Evolutionary conservation across 2,888 invertebrate species (phyloP), one percentile per base, ranked within the genome.

Genomic region (Tetragonisca angustula): DNA sequence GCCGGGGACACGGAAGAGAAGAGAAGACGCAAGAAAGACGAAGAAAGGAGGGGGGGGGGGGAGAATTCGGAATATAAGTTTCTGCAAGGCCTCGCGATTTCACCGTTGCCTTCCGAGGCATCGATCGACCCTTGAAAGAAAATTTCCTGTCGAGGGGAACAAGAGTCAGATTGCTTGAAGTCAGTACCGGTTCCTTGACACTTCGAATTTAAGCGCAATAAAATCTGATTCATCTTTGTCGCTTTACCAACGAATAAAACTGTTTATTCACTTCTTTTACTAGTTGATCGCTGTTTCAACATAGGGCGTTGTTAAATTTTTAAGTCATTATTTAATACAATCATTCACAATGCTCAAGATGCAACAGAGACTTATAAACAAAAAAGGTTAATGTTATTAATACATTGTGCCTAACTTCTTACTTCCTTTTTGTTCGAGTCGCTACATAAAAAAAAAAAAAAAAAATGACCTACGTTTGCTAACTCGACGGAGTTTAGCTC

Each of bases 101-200:
- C 67, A 82, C 73, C 76, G 81, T 73, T 85, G 79, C 67, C 70
- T 88, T 89, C 86, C 82, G 83, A 76, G 90, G 90, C 43, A 91
- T 82, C 85, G 86, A 90, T 90, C 87, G 87, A 69, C 79, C 78
- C 77, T 81, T 72, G 85, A 87, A 85, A 76, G 43, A 43, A 43
- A 43, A 43, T 43, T 27, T 9, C 43, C 43, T 43, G 54, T 62
- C 50, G 64, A 68, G 62, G 4, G 65, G 70, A 82, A 79, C 69
- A 78, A 82, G 74, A 83, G 73, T 64, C 15, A 56, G 70, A 61
- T 73, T 78, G 59, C 67, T 80, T 70, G 62, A 79, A 68, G 80
- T 79, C 75, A 79, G 75, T 76, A 56, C 36, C 32, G 49, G 78
- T 74, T 73, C 24, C 24, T 62, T 61, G 79, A 50, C 69, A 50